Base-by-base conservation (phyloP, 23 tunicate genomes). In the Trididemnum nubilum region DNA sequence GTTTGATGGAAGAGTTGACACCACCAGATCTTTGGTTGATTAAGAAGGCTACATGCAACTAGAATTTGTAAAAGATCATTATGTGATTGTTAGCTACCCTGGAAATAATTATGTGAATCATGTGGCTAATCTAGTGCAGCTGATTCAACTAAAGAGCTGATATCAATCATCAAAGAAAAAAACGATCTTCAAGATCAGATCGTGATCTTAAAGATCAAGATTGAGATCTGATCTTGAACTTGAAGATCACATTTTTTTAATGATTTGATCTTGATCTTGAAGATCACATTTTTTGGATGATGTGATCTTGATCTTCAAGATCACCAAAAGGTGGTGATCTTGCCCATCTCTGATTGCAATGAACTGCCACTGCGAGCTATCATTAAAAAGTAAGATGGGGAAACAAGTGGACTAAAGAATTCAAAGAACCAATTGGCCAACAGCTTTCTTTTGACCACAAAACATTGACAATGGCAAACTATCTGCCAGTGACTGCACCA, bases 41-140 rank as follows among this genome's bases (percentile, higher is more conserved):
- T 3, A 61, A 61, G 67, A 61, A 61, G 67, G 67, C n/a, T 61
- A 24, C 26, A 61, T 3, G 4, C 29, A 21, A 61, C 29, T 61
- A 12, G 67, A 61, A 61, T 61, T 61, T 61, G 67, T 61, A n/a
- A 61, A 61, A 61, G 26, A 61, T n/a, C 67, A 61, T 61, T 61
- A 61, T 61, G 67, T 61, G 22, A 61, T 61, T 61, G 28, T 61
- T 61, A 61, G 29, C 29, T 61, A 61, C n/a, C 29, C 26, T 21
- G 67, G 67, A 12, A 61, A 61, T 61, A 24, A 3, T 61, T 61
- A 61, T 15, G 67, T 61, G n/a, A 26, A 61, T 61, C 67, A 24
- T 61, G 67, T 61, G n/a, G 67, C 67, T 61, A 23, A 23, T 24
- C 67, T 12, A 61, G 67, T 61, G 18, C 67, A n/a, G 26, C 22